Conservation (phyloP, 2,797 vertebrate species). For the Fratercula arctica region DNA sequence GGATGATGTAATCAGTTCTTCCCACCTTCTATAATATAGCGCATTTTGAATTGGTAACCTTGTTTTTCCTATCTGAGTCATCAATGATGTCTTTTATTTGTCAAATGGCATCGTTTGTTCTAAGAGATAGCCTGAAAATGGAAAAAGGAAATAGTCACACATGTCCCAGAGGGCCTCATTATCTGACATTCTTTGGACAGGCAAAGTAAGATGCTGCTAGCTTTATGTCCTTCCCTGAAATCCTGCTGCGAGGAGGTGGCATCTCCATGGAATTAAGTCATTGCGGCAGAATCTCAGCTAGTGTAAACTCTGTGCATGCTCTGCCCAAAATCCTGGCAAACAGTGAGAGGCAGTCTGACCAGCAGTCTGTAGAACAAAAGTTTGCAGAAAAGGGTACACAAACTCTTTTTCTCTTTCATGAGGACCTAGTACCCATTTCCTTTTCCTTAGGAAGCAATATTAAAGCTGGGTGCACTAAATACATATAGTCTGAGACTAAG, state of each 20-base stretch:
- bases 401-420: not conserved
- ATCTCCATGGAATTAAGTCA: not conserved
- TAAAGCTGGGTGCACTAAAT: not conserved
- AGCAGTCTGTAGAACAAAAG: not conserved
- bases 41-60: not conserved
- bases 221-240: not conserved
- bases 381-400: not conserved
- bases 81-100: not conserved
- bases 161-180: not conserved
- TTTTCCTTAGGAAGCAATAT: not conserved
- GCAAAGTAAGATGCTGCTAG: not conserved
- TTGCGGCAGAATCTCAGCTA: not conserved
- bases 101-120: not conserved
- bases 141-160: not conserved
- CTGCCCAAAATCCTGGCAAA: not conserved
- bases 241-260: not conserved
- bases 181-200: not conserved
- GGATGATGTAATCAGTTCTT: not conserved
- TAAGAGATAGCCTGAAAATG: not conserved
- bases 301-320: not conserved
- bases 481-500: not conserved
- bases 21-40: not conserved
- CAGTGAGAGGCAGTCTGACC: not conserved
- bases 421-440: not conserved
- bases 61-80: not conserved